phyloP scores from a whole-genome alignment of 2,113 vertebrate genomes.

The Cichladusa arquata region DNA sequence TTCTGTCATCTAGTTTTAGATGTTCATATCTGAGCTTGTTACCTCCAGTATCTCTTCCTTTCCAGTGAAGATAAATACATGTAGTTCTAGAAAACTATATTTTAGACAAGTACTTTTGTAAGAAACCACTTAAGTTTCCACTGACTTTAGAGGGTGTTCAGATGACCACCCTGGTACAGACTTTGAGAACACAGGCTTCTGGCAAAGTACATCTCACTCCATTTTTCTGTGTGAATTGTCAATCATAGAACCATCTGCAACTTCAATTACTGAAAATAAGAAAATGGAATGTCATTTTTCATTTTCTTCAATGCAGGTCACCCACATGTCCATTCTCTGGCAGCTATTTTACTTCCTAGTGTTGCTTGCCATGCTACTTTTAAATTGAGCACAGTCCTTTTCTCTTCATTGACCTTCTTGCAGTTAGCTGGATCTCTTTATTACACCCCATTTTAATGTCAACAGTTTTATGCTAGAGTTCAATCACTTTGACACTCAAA shows the following conservation, averaged over 20 bases:
- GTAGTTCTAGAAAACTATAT: neutral
- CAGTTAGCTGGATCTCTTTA: slow-evolving; percentile 22
- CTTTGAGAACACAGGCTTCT: neutral
- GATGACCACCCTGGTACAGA: neutral
- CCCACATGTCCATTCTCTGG: neutral
- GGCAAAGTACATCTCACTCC: neutral
- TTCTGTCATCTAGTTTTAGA: neutral
- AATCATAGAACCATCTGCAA: neutral
- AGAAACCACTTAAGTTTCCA: neutral
- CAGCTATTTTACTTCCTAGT: neutral
- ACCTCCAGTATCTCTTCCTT: neutral
- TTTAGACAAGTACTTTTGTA: neutral
- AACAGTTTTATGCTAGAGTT: slow-evolving; percentile 19
- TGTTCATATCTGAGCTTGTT: neutral
- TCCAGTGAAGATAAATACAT: neutral
- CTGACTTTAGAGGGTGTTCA: neutral
- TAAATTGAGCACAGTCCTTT: neutral
- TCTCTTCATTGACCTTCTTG: slow-evolving; percentile 1
- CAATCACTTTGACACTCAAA: neutral
- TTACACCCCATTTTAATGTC: slow-evolving; percentile 21
- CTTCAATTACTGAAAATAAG: neutral
- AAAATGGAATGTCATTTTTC: neutral
- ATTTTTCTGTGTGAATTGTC: neutral
- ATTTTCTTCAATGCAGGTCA: neutral
- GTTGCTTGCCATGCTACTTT: neutral